Evolutionary conservation across 2,888 invertebrate species (phyloP).

Genomic region (Sminthurides aquaticus): DNA sequence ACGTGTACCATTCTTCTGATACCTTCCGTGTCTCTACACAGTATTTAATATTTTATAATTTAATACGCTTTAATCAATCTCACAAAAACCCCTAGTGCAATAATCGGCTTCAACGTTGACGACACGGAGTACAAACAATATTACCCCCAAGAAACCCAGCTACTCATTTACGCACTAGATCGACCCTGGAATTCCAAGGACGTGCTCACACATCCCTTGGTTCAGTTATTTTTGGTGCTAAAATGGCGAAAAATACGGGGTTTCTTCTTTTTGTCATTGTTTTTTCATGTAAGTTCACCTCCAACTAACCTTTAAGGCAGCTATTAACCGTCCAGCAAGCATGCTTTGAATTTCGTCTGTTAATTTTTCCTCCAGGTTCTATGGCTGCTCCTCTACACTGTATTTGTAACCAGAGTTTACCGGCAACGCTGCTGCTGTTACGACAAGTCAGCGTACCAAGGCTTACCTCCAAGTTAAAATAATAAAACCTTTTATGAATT

Average conservation of each 20-base stretch:
- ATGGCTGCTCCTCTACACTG: slow-evolving; percentile 19
- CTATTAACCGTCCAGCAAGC: too few species aligned
- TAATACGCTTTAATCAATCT: background rate
- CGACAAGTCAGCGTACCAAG: too few species aligned
- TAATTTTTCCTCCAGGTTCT: slow-evolving; percentile 4
- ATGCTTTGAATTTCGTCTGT: background rate
- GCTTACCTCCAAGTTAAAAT: too few species aligned
- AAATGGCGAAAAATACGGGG: slow-evolving; percentile 17
- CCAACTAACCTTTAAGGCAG: background rate
- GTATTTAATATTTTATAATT: background rate
- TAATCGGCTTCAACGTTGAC: background rate
- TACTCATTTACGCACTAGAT: slow-evolving; percentile 17
- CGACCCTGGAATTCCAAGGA: slow-evolving; percentile 10
- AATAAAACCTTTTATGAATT: slow-evolving; percentile 2
- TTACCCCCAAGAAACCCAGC: slow-evolving; percentile 12
- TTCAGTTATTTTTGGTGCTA: slow-evolving; percentile 15
- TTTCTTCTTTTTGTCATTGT: slow-evolving; percentile 15
- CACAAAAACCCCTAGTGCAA: background rate
- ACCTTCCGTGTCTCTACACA: background rate
- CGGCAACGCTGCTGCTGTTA: slow-evolving; percentile 13
- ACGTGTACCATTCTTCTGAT: background rate
- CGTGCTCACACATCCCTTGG: slow-evolving; percentile 17
- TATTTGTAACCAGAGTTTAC: slow-evolving; percentile 16
- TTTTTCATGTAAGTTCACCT: slow-evolving; percentile 17
- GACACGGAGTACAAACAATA: background rate